Base-by-base conservation (phyloP, 2,113 vertebrate genomes). In the Zingel zingel region DNA sequence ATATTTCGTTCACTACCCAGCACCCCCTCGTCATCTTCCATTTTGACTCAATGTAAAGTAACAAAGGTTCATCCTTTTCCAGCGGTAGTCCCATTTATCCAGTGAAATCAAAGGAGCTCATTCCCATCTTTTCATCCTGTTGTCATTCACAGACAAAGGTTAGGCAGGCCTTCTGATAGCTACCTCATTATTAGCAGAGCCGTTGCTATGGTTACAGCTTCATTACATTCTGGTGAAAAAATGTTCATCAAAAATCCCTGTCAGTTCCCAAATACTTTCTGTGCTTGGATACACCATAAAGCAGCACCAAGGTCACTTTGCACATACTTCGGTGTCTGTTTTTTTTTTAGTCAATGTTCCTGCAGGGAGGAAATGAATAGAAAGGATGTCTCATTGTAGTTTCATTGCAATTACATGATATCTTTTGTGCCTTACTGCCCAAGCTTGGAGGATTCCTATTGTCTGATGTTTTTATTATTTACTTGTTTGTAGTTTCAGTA, bases 191-290 rank as follows among this genome's bases (percentile, higher is more conserved):
- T 75, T n/a, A 70, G 48, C 57, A 51, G 57, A 75, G 56, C 36
- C 13, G 75, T 92, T 85, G 36, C 91, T 64, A 83, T 90, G 79
- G 92, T n/a, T 76, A 90, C 90, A 5, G 16, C 51, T 76, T 73
- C 59, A 84, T 88, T 88, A 56, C 79, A 77, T 76, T 89, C 62
- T 12, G 25, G 13, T 81, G 61, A 82, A 70, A 33, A 85, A 65
- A 47, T 62, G 30, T 77, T 79, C 12, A 78, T 70, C 39, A 86
- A 77, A 86, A 73, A 65, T 80, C 30, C 6, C 56, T 1, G 16
- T 50, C 70, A 51, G 88, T 90, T 51, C 63, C 11, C 19, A 16
- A 82, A 83, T 86, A 33, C 50, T 77, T 75, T 74, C 47, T 56
- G 13, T 57, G 72, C 63, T 56, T 45, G 33, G 73, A 59, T 63